Evolutionary conservation across 2,888 invertebrate genomes (phyloP), one percentile per base, ranked within the genome.

Genomic region (Torymus aiolomorphi): DNA sequence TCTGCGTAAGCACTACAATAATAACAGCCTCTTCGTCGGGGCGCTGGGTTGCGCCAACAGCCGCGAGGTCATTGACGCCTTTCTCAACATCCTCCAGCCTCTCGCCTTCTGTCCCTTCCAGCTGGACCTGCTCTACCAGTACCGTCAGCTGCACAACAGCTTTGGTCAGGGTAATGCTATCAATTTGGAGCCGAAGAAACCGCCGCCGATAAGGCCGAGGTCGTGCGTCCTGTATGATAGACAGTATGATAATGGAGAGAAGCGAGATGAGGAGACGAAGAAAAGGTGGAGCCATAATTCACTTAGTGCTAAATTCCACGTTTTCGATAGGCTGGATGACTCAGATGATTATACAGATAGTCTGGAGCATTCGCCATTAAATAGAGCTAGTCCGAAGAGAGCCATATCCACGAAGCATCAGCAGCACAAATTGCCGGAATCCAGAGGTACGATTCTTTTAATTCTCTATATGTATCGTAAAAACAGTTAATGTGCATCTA

Each of bases 61-160:
- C 2, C 91, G 93, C 62, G 91, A 91, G 80, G 90, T 93, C 49
- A 92, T 96, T 85, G 96, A 96, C 88, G 93, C 94, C 57, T 92
- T 97, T 86, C 92, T 97, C 72, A 93, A 94, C 77, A 94, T 95
- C 75, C 91, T 97, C 63, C 95, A 96, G 89, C 95, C 96, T 0
- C 91, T 97, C 71, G 94, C 95, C 56, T 93, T 95, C 77, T 92
- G 96, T 77, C 96, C 96, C 14, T 97, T 97, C 91, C 94, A 95
- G 84, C 92, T 97, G 83, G 96, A 97, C 89, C 92, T 96, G 82
- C 92, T 96, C 88, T 95, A 95, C 88, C 96, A 96, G 89, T 95
- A 95, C 90, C 92, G 95, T 67, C 94, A 95, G 88, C 91, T 96
- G 56, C 95, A 95, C 87, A 92, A 94, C 86, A 95, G 95, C 89